Evolutionary conservation across 2,797 vertebrate species (phyloP).

Genomic region (Poeciliopsis paucimaculata): DNA sequence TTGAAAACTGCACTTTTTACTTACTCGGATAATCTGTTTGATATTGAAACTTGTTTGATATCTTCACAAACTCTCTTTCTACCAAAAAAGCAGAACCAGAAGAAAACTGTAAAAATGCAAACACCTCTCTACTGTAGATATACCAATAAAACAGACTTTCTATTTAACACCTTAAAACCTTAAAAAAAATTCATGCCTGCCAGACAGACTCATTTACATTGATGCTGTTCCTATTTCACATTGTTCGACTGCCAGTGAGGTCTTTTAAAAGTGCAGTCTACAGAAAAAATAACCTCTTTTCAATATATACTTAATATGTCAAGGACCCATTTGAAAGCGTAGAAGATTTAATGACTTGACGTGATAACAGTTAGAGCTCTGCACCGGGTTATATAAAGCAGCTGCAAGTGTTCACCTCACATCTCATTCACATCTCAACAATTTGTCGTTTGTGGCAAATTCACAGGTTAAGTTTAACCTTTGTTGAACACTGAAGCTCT

Average conservation of each 20-base stretch:
- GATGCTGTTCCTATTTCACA: conserved; percentile 18
- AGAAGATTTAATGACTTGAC: conserved; percentile 27
- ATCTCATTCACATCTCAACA: neutral
- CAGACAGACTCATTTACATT: conserved; percentile 15
- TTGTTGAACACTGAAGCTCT: neutral
- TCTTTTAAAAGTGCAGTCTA: conserved; percentile 29
- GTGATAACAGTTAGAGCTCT: conserved; percentile 1
- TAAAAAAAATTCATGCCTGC: conserved; percentile 22
- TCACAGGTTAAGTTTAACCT: conserved; percentile 1
- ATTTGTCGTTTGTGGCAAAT: conserved; percentile 6
- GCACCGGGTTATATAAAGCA: conserved; percentile 8
- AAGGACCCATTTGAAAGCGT: conserved; percentile 28
- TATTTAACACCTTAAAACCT: conserved; percentile 15
- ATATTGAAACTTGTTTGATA: neutral
- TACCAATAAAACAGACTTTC: conserved; percentile 1
- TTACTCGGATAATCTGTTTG: neutral
- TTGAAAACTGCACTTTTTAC: neutral
- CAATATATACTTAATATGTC: conserved; percentile 30
- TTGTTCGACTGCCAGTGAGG: conserved; percentile 45
- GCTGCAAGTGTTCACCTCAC: conserved; percentile 7
- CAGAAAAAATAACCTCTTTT: conserved; percentile 11
- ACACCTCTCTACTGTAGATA: neutral
- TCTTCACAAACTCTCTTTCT: neutral
- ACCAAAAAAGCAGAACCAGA: neutral
- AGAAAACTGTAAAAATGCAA: neutral